These are phyloP conservation scores for Vulpes ferrilata DNA, from an alignment of 2,113 vertebrate genomes.

Conservation along the genomic window DNA sequence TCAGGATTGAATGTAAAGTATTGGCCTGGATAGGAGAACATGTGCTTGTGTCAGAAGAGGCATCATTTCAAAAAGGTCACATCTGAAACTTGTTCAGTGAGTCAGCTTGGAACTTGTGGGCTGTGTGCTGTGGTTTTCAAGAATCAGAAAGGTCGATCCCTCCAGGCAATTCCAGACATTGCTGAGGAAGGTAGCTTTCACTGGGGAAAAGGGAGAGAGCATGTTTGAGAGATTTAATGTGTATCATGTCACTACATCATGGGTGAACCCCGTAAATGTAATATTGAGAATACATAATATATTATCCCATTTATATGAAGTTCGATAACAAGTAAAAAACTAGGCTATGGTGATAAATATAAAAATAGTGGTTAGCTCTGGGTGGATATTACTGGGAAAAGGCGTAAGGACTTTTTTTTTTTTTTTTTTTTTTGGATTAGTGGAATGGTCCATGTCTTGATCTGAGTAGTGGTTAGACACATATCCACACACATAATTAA, in stretches of 20 bases:
- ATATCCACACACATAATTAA: not conserved
- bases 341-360: not conserved
- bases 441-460: not conserved
- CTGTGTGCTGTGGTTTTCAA: conserved; percentile 50
- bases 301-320: not conserved
- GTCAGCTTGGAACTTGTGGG: conserved; percentile 28
- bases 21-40: conserved; percentile 67
- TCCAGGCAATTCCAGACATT: conserved; percentile 10
- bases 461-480: not conserved
- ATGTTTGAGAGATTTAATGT: not conserved
- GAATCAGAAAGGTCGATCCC: conserved; percentile 65
- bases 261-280: not conserved
- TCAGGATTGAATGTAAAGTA: conserved; percentile 71
- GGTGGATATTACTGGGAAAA: not conserved
- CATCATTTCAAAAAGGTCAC: conserved; percentile 77
- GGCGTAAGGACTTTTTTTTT: not conserved
- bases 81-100: conserved; percentile 72
- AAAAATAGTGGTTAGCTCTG: not conserved
- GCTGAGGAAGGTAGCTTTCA: not conserved
- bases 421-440: not conserved
- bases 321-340: not conserved
- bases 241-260: not conserved
- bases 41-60: conserved; percentile 75
- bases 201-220: not conserved
- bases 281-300: not conserved